Evolutionary conservation across 2,797 vertebrate genomes (phyloP).

Genomic region (Sebastes cheni): DNA sequence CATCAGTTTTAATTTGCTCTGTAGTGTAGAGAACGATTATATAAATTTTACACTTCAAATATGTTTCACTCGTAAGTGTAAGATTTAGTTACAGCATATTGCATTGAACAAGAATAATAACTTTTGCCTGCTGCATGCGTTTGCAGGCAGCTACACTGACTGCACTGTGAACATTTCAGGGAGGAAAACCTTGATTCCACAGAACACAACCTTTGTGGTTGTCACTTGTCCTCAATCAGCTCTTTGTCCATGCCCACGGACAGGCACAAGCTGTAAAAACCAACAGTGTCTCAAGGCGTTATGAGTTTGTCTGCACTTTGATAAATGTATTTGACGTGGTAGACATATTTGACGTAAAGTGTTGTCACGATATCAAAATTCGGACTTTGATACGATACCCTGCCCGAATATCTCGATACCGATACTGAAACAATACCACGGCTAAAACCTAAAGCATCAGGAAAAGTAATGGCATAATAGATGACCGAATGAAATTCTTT

Average conservation of each 20-base stretch:
- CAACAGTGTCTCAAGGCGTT: slow-evolving; percentile 35
- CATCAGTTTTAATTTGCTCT: not conserved
- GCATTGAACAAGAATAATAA: not conserved
- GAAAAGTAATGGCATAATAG: no score
- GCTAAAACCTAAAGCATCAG: no score
- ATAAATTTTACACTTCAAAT: not conserved
- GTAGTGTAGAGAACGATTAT: not conserved
- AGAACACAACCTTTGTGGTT: slow-evolving; percentile 49
- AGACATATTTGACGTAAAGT: no score
- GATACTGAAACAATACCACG: no score
- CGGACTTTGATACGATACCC: no score
- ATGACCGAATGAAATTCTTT: no score
- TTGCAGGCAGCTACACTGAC: not conserved
- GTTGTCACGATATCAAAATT: no score
- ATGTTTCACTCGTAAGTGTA: not conserved
- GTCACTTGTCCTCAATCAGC: slow-evolving; percentile 53
- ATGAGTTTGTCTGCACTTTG: not conserved
- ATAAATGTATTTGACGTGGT: not conserved
- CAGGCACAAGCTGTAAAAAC: slow-evolving; percentile 31
- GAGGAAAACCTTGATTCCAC: slow-evolving; percentile 24
- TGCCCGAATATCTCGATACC: no score
- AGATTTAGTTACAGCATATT: not conserved
- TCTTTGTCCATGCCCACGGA: slow-evolving; percentile 13
- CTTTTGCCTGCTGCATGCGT: not conserved
- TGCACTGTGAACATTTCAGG: slow-evolving; percentile 23